phyloP scores from a whole-genome alignment of 2,113 vertebrate species.

The Gambusia affinis region DNA sequence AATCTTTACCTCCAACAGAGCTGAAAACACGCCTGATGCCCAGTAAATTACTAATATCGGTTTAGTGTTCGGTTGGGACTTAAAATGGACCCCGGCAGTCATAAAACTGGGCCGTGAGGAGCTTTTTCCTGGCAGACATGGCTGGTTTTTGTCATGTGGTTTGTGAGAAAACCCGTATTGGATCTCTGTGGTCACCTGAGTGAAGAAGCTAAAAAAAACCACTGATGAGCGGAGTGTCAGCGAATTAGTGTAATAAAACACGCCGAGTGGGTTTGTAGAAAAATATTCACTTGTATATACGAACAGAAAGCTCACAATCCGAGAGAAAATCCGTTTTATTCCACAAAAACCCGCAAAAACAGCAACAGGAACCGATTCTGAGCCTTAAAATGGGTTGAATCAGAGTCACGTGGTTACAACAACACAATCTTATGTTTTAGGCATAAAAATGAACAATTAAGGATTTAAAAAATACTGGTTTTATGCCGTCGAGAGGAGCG shows the following conservation, averaged over 20 bases:
- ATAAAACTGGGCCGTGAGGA: not conserved
- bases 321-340: not conserved
- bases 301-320: not conserved
- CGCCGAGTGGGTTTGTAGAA: accelerated
- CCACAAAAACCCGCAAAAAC: not conserved
- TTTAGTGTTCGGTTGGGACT: not conserved
- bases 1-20: not conserved
- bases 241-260: not conserved
- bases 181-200: slow-evolving; percentile 80
- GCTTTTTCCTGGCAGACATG: not conserved
- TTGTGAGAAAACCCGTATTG: slow-evolving; percentile 80
- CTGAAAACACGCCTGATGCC: not conserved
- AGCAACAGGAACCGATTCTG: not conserved
- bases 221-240: not conserved
- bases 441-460: not conserved
- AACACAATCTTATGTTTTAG: not conserved
- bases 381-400: not conserved
- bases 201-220: slow-evolving; percentile 27
- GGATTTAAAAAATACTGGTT: accelerated
- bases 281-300: too few relatives aligned
- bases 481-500: not conserved
- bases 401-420: slow-evolving; percentile 32
- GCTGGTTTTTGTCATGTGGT: slow-evolving; percentile 74
- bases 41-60: not conserved
- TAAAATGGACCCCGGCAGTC: not conserved